Conservation (phyloP, 92 coral and sea anemone species). For the Ricordea florida region DNA sequence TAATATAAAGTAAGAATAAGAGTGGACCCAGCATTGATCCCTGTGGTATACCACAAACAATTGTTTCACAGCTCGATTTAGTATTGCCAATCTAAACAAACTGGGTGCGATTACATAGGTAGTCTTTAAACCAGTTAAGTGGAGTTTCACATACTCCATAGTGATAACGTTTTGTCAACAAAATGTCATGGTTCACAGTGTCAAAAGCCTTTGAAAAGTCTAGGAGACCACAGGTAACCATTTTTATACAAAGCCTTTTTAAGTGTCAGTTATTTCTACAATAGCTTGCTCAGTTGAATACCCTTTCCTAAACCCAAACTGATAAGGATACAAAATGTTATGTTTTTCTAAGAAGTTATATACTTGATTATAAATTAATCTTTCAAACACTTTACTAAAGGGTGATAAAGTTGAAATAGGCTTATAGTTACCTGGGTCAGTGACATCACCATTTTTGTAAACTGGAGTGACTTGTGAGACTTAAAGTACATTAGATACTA, state of each 20-base stretch:
- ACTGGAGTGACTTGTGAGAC: constrained; percentile 57
- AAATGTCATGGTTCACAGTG: constrained; percentile 50
- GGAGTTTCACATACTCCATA: constrained; percentile 66
- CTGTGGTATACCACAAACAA: constrained; percentile 62
- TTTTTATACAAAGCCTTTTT: constrained; percentile 52
- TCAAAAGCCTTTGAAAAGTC: constrained; percentile 70
- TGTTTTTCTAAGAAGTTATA: constrained; percentile 9
- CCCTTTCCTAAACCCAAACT: constrained; percentile 60
- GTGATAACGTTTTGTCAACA: constrained; percentile 25
- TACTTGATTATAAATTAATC: constrained; percentile 46
- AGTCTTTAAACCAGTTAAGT: constrained; percentile 46
- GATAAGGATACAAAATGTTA: constrained; percentile 36
- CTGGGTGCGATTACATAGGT: constrained; percentile 28
- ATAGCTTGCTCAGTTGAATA: constrained; percentile 53
- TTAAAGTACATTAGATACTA: constrained; percentile 61
- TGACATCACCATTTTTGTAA: constrained; percentile 40
- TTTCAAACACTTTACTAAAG: constrained; percentile 43
- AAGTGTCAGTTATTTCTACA: constrained; percentile 44
- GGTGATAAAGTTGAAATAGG: constrained; percentile 55
- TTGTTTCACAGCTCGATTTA: not conserved
- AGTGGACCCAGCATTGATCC: constrained; percentile 59
- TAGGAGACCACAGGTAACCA: constrained; percentile 55
- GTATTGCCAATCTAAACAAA: not conserved
- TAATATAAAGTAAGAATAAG: constrained; percentile 46
- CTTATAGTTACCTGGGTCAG: constrained; percentile 58